These are phyloP conservation scores for Dinoponera quadriceps DNA, from an alignment of 1,140 invertebrate genomes.

Conservation along the genomic window DNA sequence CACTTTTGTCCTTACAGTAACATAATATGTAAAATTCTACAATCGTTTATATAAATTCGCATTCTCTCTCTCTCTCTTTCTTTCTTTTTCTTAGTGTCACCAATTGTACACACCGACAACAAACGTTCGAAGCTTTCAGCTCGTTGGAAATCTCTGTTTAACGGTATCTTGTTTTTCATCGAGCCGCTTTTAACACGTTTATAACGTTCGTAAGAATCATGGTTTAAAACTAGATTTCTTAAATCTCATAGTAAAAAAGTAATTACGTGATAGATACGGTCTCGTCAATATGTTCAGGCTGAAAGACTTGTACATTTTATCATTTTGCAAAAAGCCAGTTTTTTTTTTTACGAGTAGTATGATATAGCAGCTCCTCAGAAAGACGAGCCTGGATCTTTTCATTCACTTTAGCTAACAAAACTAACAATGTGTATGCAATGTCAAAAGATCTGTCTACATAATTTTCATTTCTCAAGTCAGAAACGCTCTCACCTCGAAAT, in stretches of 20 bases:
- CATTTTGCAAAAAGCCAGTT: slow-evolving; percentile 1
- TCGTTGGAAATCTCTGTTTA: slow-evolving; percentile 22
- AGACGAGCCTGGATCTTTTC: too few species aligned
- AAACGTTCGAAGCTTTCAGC: slow-evolving; percentile 19
- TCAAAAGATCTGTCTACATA: too few species aligned
- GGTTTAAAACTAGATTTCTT: background rate
- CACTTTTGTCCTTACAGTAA: slow-evolving; percentile 36
- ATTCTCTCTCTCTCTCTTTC: background rate
- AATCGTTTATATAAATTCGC: slow-evolving; percentile 48
- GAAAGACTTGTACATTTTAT: background rate
- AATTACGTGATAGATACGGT: slow-evolving; percentile 14
- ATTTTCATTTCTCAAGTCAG: too few species aligned
- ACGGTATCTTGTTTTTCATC: slow-evolving; percentile 5
- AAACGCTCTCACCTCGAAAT: too few species aligned
- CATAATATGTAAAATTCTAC: slow-evolving; percentile 50
- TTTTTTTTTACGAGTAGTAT: slow-evolving; percentile 26
- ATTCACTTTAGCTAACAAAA: too few species aligned
- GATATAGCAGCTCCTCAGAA: background rate
- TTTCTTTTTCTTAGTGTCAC: too few species aligned
- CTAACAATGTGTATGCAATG: too few species aligned
- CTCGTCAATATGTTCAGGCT: background rate
- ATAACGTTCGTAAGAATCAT: slow-evolving; percentile 1
- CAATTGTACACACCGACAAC: slow-evolving; percentile 29
- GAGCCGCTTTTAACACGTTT: slow-evolving; percentile 1
- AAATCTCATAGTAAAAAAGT: background rate